Conservation (phyloP, 2,888 invertebrate genomes). For the Arge pagana region DNA sequence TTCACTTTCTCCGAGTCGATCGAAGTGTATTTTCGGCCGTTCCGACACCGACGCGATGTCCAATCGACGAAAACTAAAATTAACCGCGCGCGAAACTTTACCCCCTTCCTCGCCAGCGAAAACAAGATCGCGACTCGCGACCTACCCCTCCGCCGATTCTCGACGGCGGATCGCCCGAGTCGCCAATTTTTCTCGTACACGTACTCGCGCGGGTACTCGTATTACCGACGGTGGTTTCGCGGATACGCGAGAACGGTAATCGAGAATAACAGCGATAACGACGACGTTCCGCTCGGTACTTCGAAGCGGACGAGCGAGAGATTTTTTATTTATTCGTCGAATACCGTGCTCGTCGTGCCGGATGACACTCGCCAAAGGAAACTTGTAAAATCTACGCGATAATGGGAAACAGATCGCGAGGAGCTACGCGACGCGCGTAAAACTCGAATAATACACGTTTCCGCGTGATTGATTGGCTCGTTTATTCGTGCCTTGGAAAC, state of each 20-base stretch:
- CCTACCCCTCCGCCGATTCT: not conserved
- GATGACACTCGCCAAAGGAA: slow-evolving; percentile 44
- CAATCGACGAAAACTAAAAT: too few relatives aligned
- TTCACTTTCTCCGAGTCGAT: slow-evolving; percentile 35
- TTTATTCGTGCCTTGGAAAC: too few relatives aligned
- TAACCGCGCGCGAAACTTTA: too few relatives aligned
- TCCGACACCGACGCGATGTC: too few relatives aligned
- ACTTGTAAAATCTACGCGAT: too few relatives aligned
- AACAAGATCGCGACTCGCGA: not conserved
- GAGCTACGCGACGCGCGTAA: too few relatives aligned
- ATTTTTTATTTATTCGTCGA: slow-evolving; percentile 35
- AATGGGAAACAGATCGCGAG: too few relatives aligned
- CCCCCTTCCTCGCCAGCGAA: too few relatives aligned
- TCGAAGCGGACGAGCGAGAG: slow-evolving; percentile 26
- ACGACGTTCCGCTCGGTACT: slow-evolving; percentile 36
- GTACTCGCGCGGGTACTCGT: not conserved
- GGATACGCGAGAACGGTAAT: slow-evolving; percentile 39
- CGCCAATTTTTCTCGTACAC: not conserved
- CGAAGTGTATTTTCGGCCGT: slow-evolving; percentile 41
- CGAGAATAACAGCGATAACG: slow-evolving; percentile 44
- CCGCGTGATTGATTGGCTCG: too few relatives aligned
- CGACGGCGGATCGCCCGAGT: not conserved
- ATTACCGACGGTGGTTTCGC: too few relatives aligned
- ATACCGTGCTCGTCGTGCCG: slow-evolving; percentile 40
- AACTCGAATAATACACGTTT: too few relatives aligned